Conservation (phyloP, 2,113 vertebrate genomes). For the human (Homo sapiens) region GRCh38 chr4:57986501-57987000, state of each 20-base stretch:
- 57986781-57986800: background rate
- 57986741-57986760: background rate
- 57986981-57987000: background rate
- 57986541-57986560: background rate
- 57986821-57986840: background rate
- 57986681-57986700: background rate
- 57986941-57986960: background rate
- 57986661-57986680: background rate
- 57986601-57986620: background rate
- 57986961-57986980: background rate
- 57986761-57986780: background rate
- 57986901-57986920: background rate
- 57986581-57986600: background rate
- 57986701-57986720: background rate
- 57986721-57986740: background rate
- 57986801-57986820: background rate
- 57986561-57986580: conserved; percentile 6
- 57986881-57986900: background rate
- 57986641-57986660: background rate
- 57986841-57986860: background rate
- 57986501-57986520: background rate
- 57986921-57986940: background rate
- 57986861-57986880: background rate
- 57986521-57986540: background rate
- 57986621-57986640: background rate